phyloP scores from a whole-genome alignment of 1,140 invertebrate genomes.

The Ceratitis capitata region DNA sequence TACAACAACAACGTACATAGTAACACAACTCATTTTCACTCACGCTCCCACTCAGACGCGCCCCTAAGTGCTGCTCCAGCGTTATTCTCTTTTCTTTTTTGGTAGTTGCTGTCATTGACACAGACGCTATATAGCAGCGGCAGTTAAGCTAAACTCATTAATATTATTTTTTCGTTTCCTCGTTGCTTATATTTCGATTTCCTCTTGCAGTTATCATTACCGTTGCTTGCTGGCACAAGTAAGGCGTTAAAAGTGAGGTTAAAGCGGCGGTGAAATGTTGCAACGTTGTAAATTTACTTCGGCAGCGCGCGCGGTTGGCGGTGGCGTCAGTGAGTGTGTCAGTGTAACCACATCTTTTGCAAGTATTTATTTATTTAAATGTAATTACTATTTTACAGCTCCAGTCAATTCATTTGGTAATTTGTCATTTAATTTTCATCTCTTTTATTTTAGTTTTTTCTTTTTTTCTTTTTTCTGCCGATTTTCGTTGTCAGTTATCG shows the following conservation, averaged over 20 bases:
- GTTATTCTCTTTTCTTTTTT: background rate
- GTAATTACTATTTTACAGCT: constrained; percentile 23
- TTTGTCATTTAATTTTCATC: constrained; percentile 9
- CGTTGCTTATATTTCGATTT: background rate
- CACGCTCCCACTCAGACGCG: background rate
- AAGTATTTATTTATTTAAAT: constrained; percentile 38
- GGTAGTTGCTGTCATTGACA: background rate
- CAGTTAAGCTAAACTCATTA: constrained; percentile 28
- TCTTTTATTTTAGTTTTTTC: too few relatives aligned
- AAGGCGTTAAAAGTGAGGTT: too few relatives aligned
- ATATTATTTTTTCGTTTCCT: background rate
- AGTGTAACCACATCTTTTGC: background rate
- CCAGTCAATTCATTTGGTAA: constrained; percentile 6
- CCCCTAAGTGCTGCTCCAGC: background rate
- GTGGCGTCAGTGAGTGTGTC: background rate
- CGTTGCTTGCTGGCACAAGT: background rate
- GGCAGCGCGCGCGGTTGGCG: background rate
- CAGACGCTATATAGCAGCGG: background rate
- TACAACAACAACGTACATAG: background rate
- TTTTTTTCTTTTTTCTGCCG: too few relatives aligned
- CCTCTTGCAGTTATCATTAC: background rate
- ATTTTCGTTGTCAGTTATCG: too few relatives aligned
- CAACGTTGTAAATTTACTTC: background rate
- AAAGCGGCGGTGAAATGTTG: too few relatives aligned
- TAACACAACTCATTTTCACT: background rate